These are phyloP conservation scores for Epinephelus awoara DNA, from an alignment of 2,797 vertebrate species.

Conservation along the genomic window DNA sequence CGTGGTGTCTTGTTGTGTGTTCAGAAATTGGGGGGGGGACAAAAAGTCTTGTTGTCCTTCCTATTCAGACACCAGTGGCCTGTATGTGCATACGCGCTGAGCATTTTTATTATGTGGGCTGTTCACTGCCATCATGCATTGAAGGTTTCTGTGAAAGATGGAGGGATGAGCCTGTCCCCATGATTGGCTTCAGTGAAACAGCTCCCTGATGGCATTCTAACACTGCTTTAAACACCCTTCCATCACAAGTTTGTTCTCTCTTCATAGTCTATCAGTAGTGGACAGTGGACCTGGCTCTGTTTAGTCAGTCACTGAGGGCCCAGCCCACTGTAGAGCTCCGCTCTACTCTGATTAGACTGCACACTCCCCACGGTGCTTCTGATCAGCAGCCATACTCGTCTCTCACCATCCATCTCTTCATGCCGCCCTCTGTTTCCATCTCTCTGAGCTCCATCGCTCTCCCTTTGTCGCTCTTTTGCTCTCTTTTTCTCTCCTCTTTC, in stretches of 20 bases:
- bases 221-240: slow-evolving; percentile 58
- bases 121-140: slow-evolving; percentile 30
- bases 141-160: slow-evolving; percentile 34
- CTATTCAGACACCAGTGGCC: not conserved
- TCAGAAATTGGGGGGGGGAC: no score
- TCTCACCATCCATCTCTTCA: slow-evolving; percentile 60
- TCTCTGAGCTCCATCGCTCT: slow-evolving; percentile 55
- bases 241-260: slow-evolving; percentile 59
- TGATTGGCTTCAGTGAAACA: slow-evolving; percentile 49
- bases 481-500: slow-evolving; percentile 59
- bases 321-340: slow-evolving; percentile 49
- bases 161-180: slow-evolving; percentile 34
- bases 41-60: no score
- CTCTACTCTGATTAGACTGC: slow-evolving; percentile 74
- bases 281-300: slow-evolving; percentile 62
- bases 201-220: slow-evolving; percentile 46
- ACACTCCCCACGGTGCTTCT: slow-evolving; percentile 64
- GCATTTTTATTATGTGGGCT: slow-evolving; percentile 18
- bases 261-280: slow-evolving; percentile 54
- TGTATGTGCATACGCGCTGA: slow-evolving; percentile 9
- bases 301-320: slow-evolving; percentile 49
- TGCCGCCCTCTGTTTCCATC: slow-evolving; percentile 61
- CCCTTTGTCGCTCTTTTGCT: slow-evolving; percentile 59
- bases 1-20: no score
- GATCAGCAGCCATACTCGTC: slow-evolving; percentile 71